Conservation (phyloP, 2,797 vertebrate genomes). For the Leptoclinus maculatus region DNA sequence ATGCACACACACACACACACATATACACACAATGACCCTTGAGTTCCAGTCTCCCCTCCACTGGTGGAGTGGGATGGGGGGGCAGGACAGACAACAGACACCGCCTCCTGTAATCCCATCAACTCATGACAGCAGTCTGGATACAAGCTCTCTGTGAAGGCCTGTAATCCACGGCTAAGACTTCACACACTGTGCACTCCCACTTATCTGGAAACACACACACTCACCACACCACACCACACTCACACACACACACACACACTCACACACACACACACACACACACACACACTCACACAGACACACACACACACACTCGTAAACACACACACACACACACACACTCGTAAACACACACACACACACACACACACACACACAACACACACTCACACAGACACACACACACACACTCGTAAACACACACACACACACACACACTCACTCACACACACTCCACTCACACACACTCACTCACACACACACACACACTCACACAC, state of each 20-base stretch:
- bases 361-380: constrained; percentile 57
- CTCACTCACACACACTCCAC: constrained; percentile 54
- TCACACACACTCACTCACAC: no score
- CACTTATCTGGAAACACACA: constrained; percentile 71
- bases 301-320: constrained; percentile 47
- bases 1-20: neutral
- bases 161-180: constrained; percentile 86
- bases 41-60: constrained; percentile 14
- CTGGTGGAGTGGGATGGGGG: neutral
- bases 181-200: constrained; percentile 74
- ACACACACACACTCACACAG: constrained; percentile 60
- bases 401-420: constrained; percentile 54
- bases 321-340: constrained; percentile 56
- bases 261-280: constrained; percentile 45
- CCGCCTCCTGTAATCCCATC: constrained; percentile 85
- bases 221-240: no score
- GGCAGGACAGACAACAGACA: constrained; percentile 71
- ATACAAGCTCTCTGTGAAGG: constrained; percentile 79
- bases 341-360: constrained; percentile 50
- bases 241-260: constrained; percentile 52
- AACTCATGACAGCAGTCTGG: constrained; percentile 83
- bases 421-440: constrained; percentile 54
- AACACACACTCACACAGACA: constrained; percentile 50
- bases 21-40: constrained; percentile 30
- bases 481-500: constrained; percentile 69